Base-by-base conservation (phyloP, 2,888 invertebrate genomes). In the Pammene aurita region DNA sequence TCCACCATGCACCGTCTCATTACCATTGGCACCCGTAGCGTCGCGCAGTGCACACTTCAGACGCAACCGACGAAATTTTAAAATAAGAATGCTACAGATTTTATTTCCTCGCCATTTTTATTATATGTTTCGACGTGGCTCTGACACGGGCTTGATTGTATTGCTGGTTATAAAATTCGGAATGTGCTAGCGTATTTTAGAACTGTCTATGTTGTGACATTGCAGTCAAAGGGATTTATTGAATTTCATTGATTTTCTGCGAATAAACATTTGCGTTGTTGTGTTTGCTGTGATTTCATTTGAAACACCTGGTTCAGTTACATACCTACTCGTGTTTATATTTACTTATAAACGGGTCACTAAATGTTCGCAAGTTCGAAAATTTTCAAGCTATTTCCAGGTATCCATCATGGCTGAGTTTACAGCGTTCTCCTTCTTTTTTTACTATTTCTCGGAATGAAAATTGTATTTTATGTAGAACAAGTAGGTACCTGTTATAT, bases 91-190 rank as follows among this genome's bases (percentile, higher is more conserved):
- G 83, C 81, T 38, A 58, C 66, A 63, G 52, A 73, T 71, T 73
- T 75, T 84, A 86, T 85, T 85, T 82, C 82, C 80, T 75, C 79
- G 70, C 77, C 76, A 79, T 83, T 87, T 87, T 85, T 84, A 85
- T 87, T 84, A 85, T 84, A 79, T 79, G 78, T 78, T 81, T 77
- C 82, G 83, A 84, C 83, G 77, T 86, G 85, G 76, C 77, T 73
- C 76, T 83, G 89, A 89, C 86, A 80, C 77, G 72, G 71, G 74
- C 74, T 75, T 85, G 84, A 85, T 87, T 86, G 85, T 85, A 82
- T 82, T 81, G 84, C 77, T 76, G 78, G 77, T 77, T 77, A 81
- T 84, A 82, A 83, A 83, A 82, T 78, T 72, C 54, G 46, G 72
- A 63, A 55, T 50, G 54, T 41, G 14, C 14, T 38, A 54, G 35